Base-by-base conservation (phyloP, 2,888 invertebrate genomes). In the Dicranocentrus wangi region DNA sequence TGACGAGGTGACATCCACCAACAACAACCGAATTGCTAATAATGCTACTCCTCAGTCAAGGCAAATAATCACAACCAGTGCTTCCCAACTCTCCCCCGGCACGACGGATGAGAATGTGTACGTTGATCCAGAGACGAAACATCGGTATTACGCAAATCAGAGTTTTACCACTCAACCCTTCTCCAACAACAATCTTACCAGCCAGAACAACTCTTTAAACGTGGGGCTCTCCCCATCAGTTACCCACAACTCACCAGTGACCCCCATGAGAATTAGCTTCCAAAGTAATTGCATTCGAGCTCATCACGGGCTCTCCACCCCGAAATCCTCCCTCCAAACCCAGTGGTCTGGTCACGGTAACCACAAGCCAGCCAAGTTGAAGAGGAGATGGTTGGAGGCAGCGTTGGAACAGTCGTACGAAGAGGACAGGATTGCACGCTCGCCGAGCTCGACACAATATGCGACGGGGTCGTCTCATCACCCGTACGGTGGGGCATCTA, bases 351-450 rank as follows among this genome's bases (percentile, higher is more conserved):
- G 13, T 19, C 21, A 55, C 2, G 53, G 42, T 17, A 23, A 69
- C 19, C 75, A 77, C n/a, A 82, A 81, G 58, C 87, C 86, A 10
- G 85, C 84, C 19, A 87, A 87, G 73, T 61, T 86, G 32, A 87
- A 87, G 66, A 71, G 86, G 8, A 80, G 85, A 10, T 86, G 86
- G 86, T 60, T 86, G 60, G 87, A 85, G 75, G 86, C 87, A 2
- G 75, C 82, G 0, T 60, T 82, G 60, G 82, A 81, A 28, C 82
- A 83, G 66, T 78, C 81, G 42, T 69, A 51, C 47, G 70, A 81
- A 60, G 81, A 83, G 21, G 76, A 78, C 43, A 25, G 42, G n/a
- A 2, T 39, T 2, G 42, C 42, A 2, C 32, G 32, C 32, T 32
- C 32, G 3, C 8, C 61, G 61, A 19, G 28, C 15, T 21, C 61